A percentile compares a stretch with the other conserved stretches of the same genome.
These are phyloP conservation scores for Rutpela maculata DNA, from an alignment of 2,888 invertebrate species.

Conservation along the genomic window DNA sequence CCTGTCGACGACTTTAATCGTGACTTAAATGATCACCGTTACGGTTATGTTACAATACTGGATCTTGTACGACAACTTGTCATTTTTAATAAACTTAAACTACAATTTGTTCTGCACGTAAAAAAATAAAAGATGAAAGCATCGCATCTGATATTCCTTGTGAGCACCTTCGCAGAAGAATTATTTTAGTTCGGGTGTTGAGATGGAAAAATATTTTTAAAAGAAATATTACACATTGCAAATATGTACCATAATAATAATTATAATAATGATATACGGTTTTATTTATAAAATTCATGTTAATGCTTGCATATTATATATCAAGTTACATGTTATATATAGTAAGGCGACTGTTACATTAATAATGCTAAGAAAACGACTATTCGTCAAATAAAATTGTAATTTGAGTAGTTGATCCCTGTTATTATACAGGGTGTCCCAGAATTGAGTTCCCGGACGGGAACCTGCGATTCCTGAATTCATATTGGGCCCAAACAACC, in stretches of 20 bases:
- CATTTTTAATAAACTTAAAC: constrained; percentile 40
- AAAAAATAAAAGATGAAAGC: constrained; percentile 13
- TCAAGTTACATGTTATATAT: too few species aligned
- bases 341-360: too few species aligned
- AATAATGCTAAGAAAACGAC: too few species aligned
- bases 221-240: neutral
- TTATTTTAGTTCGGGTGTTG: constrained; percentile 2
- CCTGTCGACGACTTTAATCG: constrained; percentile 33
- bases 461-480: too few species aligned
- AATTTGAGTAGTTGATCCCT: too few species aligned
- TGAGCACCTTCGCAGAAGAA: constrained; percentile 14
- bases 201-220: neutral
- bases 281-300: neutral
- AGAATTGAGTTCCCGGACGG: too few species aligned
- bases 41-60: constrained; percentile 35
- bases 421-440: too few species aligned
- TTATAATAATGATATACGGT: neutral
- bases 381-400: too few species aligned
- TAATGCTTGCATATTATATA: too few species aligned
- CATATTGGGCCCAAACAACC: too few species aligned
- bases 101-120: constrained; percentile 40
- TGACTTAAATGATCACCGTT: constrained; percentile 33
- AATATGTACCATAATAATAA: neutral
- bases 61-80: constrained; percentile 40
- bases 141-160: constrained; percentile 20